phyloP scores from a whole-genome alignment of 2,113 vertebrate species.

The Phyllostomus discolor region DNA sequence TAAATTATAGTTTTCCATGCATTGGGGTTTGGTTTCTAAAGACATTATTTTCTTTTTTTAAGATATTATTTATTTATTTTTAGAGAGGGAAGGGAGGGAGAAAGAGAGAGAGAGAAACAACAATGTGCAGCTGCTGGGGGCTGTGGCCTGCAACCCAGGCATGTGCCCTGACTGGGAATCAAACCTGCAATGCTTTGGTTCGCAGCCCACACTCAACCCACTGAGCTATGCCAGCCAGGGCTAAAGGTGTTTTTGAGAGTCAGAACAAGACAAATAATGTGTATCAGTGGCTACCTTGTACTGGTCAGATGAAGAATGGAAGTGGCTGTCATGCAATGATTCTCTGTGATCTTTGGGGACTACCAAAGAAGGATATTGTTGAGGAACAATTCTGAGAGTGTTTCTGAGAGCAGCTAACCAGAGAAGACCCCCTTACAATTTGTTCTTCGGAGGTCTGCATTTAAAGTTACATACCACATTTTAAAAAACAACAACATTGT shows the following conservation, averaged over 20 bases:
- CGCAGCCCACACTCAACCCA: too few relatives aligned
- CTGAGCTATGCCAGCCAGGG: too few relatives aligned
- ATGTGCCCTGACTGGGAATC: too few relatives aligned
- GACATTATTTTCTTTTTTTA: too few relatives aligned
- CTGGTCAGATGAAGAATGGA: background rate
- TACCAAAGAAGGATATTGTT: background rate
- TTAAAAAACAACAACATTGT: constrained; percentile 40
- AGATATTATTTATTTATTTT: too few relatives aligned
- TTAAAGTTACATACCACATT: constrained; percentile 18
- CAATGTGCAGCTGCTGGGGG: too few relatives aligned
- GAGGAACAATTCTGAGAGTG: background rate
- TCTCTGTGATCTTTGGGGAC: background rate
- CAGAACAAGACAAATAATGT: background rate
- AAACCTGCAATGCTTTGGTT: too few relatives aligned
- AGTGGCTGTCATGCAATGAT: background rate
- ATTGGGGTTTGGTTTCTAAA: too few relatives aligned
- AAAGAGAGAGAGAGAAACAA: too few relatives aligned
- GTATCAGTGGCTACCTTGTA: background rate
- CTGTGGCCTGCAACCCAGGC: too few relatives aligned
- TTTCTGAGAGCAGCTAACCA: background rate
- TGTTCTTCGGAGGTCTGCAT: background rate
- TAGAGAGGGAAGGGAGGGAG: too few relatives aligned
- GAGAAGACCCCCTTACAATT: background rate
- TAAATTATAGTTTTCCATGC: too few relatives aligned
- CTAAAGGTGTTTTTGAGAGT: background rate